A percentile compares a stretch with the other conserved stretches of the same genome.
phyloP scores from a whole-genome alignment of 2,113 vertebrate genomes.

The Ailurus styani region DNA sequence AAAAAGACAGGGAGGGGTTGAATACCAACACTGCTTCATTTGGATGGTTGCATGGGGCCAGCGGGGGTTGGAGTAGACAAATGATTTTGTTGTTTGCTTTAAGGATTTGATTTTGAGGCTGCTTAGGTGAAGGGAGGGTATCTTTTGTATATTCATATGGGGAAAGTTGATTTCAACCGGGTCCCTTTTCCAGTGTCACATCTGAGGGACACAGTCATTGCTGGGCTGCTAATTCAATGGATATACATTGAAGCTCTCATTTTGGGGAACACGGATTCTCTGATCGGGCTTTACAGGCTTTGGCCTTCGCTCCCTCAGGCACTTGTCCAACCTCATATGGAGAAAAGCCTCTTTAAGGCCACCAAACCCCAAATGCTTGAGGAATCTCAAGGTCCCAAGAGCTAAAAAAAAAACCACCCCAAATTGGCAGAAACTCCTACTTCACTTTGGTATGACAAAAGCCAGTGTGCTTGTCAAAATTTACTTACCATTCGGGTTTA shows the following conservation, averaged over 20 bases:
- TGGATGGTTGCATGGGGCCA: background rate
- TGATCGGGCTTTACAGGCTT: background rate
- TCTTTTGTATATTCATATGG: background rate
- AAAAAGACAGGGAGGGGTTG: too few relatives aligned
- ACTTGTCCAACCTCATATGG: background rate
- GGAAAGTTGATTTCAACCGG: background rate
- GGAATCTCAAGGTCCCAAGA: constrained; percentile 25
- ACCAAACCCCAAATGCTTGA: constrained; percentile 24
- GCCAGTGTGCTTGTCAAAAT: constrained; percentile 30
- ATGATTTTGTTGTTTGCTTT: background rate
- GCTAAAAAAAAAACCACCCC: background rate
- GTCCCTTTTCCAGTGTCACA: too few relatives aligned
- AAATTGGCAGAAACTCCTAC: background rate
- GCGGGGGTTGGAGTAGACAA: background rate
- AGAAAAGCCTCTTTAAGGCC: constrained; percentile 45
- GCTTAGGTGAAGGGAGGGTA: background rate
- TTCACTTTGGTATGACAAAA: constrained; percentile 26
- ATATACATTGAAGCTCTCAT: background rate
- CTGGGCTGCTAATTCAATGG: background rate
- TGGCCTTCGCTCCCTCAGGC: background rate
- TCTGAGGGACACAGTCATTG: background rate
- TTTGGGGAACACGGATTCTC: background rate
- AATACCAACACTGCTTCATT: background rate
- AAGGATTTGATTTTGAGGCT: background rate
- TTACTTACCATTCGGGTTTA: constrained; percentile 50